Conservation (phyloP, 2,113 vertebrate species). For the Cyprinodon variegatus region DNA sequence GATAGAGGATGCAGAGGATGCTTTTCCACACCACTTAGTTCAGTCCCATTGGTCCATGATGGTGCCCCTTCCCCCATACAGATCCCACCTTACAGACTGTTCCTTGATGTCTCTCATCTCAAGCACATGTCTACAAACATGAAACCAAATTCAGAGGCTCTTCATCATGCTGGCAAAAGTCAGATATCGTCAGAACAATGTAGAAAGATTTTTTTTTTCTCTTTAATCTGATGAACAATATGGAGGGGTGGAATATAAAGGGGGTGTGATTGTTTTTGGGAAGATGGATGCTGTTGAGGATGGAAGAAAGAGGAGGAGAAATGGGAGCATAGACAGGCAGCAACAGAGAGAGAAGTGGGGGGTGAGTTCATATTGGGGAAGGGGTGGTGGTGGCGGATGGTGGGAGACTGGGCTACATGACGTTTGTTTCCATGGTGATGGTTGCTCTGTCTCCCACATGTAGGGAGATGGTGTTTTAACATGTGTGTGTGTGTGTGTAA, state of each 20-base stretch:
- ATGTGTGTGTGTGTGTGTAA: conserved; percentile 37
- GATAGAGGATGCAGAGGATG: not conserved
- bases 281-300: conserved; percentile 62
- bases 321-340: conserved; percentile 53
- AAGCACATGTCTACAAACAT: conserved; percentile 2
- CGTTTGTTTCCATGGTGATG: conserved; percentile 80
- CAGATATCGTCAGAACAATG: not conserved
- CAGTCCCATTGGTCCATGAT: conserved; percentile 32
- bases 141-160: not conserved
- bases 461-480: conserved; percentile 63
- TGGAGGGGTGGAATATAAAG: not conserved
- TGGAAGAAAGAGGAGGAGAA: conserved; percentile 43
- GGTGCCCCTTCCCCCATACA: conserved; percentile 38
- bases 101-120: conserved; percentile 10
- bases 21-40: conserved; percentile 19
- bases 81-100: conserved; percentile 17
- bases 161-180: not conserved
- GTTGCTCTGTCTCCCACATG: conserved; percentile 75
- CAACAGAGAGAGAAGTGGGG: conserved; percentile 46
- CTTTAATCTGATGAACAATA: conserved; percentile 10
- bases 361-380: conserved; percentile 67
- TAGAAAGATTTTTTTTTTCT: conserved; percentile 18
- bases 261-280: conserved; percentile 18
- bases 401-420: conserved; percentile 73
- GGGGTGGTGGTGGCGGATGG: conserved; percentile 46